Conservation (phyloP, 2,888 invertebrate genomes). For the Epirrita christyi region DNA sequence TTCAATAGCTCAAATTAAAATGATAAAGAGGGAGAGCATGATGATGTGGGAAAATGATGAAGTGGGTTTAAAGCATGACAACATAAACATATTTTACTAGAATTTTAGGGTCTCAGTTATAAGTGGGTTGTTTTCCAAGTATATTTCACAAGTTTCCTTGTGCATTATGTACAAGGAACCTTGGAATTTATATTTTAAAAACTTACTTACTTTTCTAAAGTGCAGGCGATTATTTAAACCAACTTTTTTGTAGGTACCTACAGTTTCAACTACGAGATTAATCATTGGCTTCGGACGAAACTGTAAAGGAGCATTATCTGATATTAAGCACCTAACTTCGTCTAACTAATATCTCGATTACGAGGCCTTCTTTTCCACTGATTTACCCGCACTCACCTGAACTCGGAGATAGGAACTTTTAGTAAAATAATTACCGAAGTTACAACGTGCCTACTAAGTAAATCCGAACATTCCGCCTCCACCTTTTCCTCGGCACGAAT, state of each 20-base stretch:
- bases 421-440: constrained; percentile 37
- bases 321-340: constrained; percentile 13
- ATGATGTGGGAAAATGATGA: too few species aligned
- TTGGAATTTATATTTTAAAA: too few species aligned
- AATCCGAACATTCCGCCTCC: constrained; percentile 30
- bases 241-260: neutral
- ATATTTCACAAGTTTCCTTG: too few species aligned
- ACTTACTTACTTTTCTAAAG: neutral
- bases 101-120: too few species aligned
- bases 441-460: constrained; percentile 31
- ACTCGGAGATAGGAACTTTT: constrained; percentile 29
- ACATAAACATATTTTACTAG: too few species aligned
- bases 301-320: neutral
- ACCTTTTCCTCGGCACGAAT: constrained; percentile 23
- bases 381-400: constrained; percentile 27
- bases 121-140: too few species aligned
- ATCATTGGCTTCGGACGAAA: neutral
- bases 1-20: too few species aligned
- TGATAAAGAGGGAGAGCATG: too few species aligned
- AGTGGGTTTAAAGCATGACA: too few species aligned
- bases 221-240: neutral
- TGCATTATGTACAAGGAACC: too few species aligned
- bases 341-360: constrained; percentile 18
- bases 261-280: neutral
- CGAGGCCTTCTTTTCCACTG: constrained; percentile 24